Evolutionary conservation across 2,113 vertebrate species (phyloP), one percentile per base, ranked within the genome.

Genomic region (Salvelinus alpinus): DNA sequence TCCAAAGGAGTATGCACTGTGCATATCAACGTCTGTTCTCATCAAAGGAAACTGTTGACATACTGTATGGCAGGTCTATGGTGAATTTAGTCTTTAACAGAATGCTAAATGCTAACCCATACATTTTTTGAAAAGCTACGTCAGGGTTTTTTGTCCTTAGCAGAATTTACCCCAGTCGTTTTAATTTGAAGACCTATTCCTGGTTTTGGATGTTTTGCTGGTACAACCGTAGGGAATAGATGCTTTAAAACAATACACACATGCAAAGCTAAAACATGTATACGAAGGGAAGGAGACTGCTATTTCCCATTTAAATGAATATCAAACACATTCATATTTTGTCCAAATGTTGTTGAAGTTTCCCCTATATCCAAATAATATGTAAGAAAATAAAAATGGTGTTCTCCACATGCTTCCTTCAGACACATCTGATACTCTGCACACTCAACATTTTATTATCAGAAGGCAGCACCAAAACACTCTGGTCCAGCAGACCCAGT

Each of bases 1-100:
- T 86, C 70, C 34, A 71, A 78, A 80, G 78, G 72, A 80, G 38
- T 83, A 80, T 84, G 78, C 69, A 65, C 54, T 16, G 27, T 78
- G 86, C 91, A 90, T 89, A 84, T 67, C 22, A 83, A 87, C 78
- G 81, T 73, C 81, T 72, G 73, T 84, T 84, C 75, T 81, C 80
- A 82, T 80, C 79, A 87, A 88, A 84, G 70, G 29, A 64, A 71
- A 80, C 83, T 80, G 79, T 75, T 78, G 85, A 89, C 74, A 78
- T 44, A 44, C 2, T 11, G 2, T 79, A 73, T 71, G 65, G 84
- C 82, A 54, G 66, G 75, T 31, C 64, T 73, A 79, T 72, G 60
- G 62, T 78, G 54, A 74, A 59, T 81, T 67, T 7, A 71, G 59
- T 76, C 60, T 73, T 44, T 70, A 73, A 84, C 80, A 80, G 84